Evolutionary conservation across 2,888 invertebrate species (phyloP).

Genomic region (Parthenolecanium corni): DNA sequence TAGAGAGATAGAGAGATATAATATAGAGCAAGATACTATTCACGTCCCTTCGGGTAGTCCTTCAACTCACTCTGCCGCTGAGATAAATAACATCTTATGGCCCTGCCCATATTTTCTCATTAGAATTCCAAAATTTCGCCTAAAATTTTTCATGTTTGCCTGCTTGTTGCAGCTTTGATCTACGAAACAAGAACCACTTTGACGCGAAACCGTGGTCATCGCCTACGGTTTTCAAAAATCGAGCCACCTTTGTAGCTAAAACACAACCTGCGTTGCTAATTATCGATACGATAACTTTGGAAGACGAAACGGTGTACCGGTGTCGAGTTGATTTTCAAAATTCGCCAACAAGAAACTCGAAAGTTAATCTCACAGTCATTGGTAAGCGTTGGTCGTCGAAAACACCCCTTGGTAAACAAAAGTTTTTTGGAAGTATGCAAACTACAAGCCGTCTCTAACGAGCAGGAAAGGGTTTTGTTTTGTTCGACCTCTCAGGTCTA

Average conservation of each 20-base stretch:
- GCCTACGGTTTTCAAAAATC: slow-evolving; percentile 44
- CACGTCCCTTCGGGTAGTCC: too few species aligned
- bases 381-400: slow-evolving; percentile 38
- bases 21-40: too few species aligned
- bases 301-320: slow-evolving; percentile 44
- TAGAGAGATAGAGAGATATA: too few species aligned
- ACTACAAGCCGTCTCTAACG: too few species aligned
- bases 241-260: slow-evolving; percentile 47
- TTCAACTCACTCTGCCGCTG: too few species aligned
- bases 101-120: too few species aligned
- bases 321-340: slow-evolving; percentile 45
- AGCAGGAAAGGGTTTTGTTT: not conserved
- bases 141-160: not conserved
- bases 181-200: slow-evolving; percentile 44
- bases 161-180: slow-evolving; percentile 44
- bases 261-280: slow-evolving; percentile 47
- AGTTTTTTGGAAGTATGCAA: not conserved
- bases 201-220: slow-evolving; percentile 50
- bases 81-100: too few species aligned
- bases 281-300: slow-evolving; percentile 40
- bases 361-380: slow-evolving; percentile 45
- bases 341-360: slow-evolving; percentile 44
- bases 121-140: too few species aligned
- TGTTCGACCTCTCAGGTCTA: not conserved
- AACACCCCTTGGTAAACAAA: not conserved